Evolutionary conservation across 2,113 vertebrate species (phyloP), one percentile per base, ranked within the genome.

Genomic region (Tupaia tana): DNA sequence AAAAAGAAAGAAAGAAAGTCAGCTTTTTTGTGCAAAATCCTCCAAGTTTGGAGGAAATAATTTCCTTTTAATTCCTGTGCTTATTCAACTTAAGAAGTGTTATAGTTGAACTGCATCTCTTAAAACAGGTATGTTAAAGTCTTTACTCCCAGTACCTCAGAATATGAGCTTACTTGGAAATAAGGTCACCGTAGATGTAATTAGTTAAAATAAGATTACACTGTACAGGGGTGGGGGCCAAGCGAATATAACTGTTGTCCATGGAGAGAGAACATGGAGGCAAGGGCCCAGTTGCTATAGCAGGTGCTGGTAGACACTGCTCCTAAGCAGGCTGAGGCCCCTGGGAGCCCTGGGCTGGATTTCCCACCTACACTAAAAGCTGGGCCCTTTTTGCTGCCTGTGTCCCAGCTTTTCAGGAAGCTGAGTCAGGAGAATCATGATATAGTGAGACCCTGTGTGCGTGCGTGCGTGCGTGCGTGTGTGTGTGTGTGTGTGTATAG

Each of bases 21-120:
- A 95, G 29, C 31, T 79, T 86, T 74, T 67, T 84, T 71, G 20
- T 94, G n/a, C 24, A 75, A 90, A 95, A 81, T 80, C 78, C 52
- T 94, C 27, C 67, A 95, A 75, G 74, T 86, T 56, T 56, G 61
- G 54, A 66, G 56, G 71, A 96, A 96, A 61, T 59, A 31, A 84
- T 87, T 94, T 84, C 58, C 58, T 61, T 89, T 90, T 56, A 64
- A 78, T 19, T 77, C 25, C 29, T 61, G 52, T 59, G 67, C 13
- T 90, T 96, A 67, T 43, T 90, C n/a, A 22, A 6, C 19, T 59
- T 90, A 93, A 58, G n/a, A 88, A 24, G 56, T 77, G 7, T 75
- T 84, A 29, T 18, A 5, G 14, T 70, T 93, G 61, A 90, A 70
- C 15, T 84, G 31, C 58, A 85, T n/a, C 43, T 27, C 66, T 94